These are phyloP conservation scores for Anolis carolinensis DNA, from an alignment of 2,113 vertebrate species.

Conservation along the genomic window DNA sequence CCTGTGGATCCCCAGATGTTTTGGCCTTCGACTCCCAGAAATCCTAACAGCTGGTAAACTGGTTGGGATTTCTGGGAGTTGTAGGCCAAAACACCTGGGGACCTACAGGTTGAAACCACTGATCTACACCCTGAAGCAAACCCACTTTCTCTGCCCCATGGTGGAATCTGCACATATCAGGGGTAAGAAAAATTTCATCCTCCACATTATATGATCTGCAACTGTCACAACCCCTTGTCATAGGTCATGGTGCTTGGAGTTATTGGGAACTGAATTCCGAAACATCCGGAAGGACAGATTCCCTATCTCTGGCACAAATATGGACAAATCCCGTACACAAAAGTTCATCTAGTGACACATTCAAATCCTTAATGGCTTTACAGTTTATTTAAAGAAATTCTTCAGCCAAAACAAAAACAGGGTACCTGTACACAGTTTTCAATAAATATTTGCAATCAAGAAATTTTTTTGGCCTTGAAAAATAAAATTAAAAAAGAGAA, in stretches of 20 bases:
- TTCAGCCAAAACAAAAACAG: constrained; percentile 23
- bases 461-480: not conserved
- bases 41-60: no score
- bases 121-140: not conserved
- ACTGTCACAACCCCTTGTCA: not conserved
- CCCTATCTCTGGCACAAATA: not conserved
- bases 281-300: not conserved
- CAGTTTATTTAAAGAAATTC: constrained; percentile 44
- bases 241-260: no score
- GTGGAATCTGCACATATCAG: not conserved
- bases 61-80: no score
- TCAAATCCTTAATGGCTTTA: not conserved
- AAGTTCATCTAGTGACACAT: not conserved
- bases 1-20: no score
- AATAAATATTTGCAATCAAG: constrained; percentile 59
- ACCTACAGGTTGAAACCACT: no score
- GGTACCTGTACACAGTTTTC: constrained; percentile 29
- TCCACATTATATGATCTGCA: not conserved
- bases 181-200: not conserved
- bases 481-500: not conserved
- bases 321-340: not conserved
- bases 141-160: not conserved
- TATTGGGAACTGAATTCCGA: not conserved
- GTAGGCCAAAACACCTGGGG: no score
- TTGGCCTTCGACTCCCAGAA: no score